A percentile compares a stretch with the other conserved stretches of the same genome.
Evolutionary conservation across 1,140 invertebrate species (phyloP).

Genomic region (Caenorhabditis remanei): DNA sequence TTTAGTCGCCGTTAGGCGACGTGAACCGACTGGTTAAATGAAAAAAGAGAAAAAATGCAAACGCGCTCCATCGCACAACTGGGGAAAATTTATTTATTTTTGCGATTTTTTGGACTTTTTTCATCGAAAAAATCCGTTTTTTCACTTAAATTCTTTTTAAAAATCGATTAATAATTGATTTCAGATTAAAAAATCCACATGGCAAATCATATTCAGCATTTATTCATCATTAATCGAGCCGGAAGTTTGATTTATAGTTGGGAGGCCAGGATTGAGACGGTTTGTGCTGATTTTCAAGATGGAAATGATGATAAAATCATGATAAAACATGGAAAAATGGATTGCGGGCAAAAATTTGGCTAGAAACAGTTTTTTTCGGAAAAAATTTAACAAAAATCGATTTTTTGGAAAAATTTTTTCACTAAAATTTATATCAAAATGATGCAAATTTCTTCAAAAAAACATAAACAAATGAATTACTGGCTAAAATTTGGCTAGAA

Average conservation of each 20-base stretch:
- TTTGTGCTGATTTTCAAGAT: slow-evolving; percentile 15
- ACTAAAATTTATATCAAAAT: neutral
- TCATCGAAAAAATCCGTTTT: neutral
- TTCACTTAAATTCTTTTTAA: neutral
- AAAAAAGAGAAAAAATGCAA: neutral
- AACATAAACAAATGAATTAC: no score
- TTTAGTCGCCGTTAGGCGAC: no score
- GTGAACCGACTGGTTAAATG: no score
- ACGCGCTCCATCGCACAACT: neutral
- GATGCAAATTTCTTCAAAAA: neutral
- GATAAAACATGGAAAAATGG: neutral
- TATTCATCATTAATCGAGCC: slow-evolving; percentile 76
- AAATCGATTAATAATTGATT: neutral
- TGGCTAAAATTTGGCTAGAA: no score
- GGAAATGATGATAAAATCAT: neutral
- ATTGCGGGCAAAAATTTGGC: no score
- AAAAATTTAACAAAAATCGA: no score
- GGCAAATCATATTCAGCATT: slow-evolving; percentile 69
- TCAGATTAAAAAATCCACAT: neutral
- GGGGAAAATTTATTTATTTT: neutral
- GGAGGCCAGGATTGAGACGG: slow-evolving; percentile 69
- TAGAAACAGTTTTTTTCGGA: no score
- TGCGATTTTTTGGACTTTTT: neutral
- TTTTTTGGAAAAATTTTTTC: no score
- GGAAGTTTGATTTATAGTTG: slow-evolving; percentile 77